Conservation (phyloP, 2,113 vertebrate genomes). For the Peromyscus leucopus region DNA sequence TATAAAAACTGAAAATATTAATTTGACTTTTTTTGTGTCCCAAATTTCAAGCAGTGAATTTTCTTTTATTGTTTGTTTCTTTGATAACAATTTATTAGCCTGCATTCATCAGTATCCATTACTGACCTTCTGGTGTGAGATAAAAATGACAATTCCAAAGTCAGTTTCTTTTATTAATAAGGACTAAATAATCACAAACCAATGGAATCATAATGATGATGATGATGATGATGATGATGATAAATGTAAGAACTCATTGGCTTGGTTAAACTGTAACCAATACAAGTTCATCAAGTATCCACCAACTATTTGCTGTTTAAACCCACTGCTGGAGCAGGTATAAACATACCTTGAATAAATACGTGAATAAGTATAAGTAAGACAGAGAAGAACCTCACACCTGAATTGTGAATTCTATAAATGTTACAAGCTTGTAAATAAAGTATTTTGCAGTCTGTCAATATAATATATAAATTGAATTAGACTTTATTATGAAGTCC, state of each 20-base stretch:
- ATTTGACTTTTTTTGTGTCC: not conserved
- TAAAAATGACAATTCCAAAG: conserved; percentile 61
- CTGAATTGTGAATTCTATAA: conserved; percentile 36
- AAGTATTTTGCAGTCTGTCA: not conserved
- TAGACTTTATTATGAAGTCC: conserved; percentile 26
- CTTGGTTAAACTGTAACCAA: conserved; percentile 29
- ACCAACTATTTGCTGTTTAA: conserved; percentile 21
- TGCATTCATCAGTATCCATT: not conserved
- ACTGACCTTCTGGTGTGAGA: conserved; percentile 35
- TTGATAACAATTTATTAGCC: conserved; percentile 48
- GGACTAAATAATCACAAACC: conserved; percentile 32
- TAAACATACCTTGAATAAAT: not conserved
- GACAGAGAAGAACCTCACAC: not conserved
- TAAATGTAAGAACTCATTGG: not conserved
- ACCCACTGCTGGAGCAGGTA: conserved; percentile 6
- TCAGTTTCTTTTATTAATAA: conserved; percentile 56
- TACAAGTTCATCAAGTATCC: conserved; percentile 7
- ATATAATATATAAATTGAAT: conserved; percentile 6
- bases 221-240: not conserved
- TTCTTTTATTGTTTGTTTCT: conserved; percentile 44
- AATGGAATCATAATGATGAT: not conserved
- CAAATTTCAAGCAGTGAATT: conserved; percentile 53
- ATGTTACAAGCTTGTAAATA: conserved; percentile 1
- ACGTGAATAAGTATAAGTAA: not conserved
- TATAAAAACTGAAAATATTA: not conserved